phyloP scores from a whole-genome alignment of 2,797 vertebrate species.

The Bovichtus variegatus region DNA sequence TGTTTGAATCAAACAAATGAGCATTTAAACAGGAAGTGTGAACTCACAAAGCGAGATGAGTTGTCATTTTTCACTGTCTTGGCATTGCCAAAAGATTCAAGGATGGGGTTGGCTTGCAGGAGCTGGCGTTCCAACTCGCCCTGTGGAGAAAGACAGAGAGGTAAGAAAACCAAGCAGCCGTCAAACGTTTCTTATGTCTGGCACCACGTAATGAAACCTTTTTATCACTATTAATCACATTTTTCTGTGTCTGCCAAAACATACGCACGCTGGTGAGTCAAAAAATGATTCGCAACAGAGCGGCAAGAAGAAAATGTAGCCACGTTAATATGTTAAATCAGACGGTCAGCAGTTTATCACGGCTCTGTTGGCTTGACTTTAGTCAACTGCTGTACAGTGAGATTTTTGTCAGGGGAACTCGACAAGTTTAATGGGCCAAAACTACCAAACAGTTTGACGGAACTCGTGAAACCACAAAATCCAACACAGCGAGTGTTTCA shows the following conservation, averaged over 20 bases:
- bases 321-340: constrained; percentile 32
- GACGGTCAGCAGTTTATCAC: constrained; percentile 20
- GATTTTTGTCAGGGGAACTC: constrained; percentile 55
- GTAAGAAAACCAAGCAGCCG: constrained; percentile 35
- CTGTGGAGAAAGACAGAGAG: constrained; percentile 78
- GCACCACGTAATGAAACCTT: constrained; percentile 69
- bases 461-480: constrained; percentile 50
- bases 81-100: constrained; percentile 98
- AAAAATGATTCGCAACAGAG: background rate
- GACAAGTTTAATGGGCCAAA: constrained; percentile 47
- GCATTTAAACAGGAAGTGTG: constrained; percentile 14
- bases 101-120: constrained; percentile 97
- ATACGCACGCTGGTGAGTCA: constrained; percentile 27
- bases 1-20: constrained; percentile 26
- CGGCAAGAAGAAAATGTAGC: constrained; percentile 18
- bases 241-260: constrained; percentile 20
- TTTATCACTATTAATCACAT: constrained; percentile 92
- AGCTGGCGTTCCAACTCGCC: constrained; percentile 98
- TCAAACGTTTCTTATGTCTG: constrained; percentile 11
- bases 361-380: constrained; percentile 39
- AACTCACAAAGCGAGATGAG: constrained; percentile 98
- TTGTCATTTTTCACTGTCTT: constrained; percentile 99
- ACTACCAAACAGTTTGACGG: constrained; percentile 46
- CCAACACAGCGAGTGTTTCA: constrained; percentile 29
- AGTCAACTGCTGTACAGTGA: constrained; percentile 39